Evolutionary conservation across 2,888 invertebrate species (phyloP).

Genomic region (Phortica okadai): DNA sequence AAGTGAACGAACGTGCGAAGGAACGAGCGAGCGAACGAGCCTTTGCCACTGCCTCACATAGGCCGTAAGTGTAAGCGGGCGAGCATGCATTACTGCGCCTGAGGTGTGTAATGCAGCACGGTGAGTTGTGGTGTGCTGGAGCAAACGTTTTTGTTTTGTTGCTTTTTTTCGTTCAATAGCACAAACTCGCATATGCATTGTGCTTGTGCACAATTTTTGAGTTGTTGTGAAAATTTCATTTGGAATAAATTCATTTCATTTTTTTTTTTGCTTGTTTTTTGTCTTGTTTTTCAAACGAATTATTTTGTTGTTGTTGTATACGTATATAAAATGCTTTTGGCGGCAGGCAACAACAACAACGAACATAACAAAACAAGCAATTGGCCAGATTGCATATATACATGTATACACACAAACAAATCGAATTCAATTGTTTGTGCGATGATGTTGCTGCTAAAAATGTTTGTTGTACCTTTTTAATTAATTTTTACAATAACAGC

Average conservation of each 20-base stretch:
- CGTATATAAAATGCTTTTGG: constrained; percentile 71
- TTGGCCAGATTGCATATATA: constrained; percentile 23
- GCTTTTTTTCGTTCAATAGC: neutral
- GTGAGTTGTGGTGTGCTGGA: neutral
- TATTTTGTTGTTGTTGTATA: constrained; percentile 54
- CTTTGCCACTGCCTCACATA: neutral
- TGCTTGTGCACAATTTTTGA: constrained; percentile 14
- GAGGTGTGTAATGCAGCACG: neutral
- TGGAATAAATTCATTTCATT: constrained; percentile 29
- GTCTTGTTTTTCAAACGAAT: neutral
- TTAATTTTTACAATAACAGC: constrained; percentile 55
- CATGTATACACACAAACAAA: constrained; percentile 46
- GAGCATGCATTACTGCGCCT: neutral
- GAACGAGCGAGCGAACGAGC: constrained; percentile 47
- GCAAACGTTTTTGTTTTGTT: neutral
- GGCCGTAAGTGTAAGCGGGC: neutral
- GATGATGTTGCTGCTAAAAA: constrained; percentile 32
- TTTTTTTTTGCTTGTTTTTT: neutral
- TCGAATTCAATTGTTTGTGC: constrained; percentile 69
- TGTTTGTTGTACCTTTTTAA: constrained; percentile 56
- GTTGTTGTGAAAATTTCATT: constrained; percentile 57
- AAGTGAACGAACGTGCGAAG: constrained; percentile 49
- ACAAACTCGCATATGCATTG: neutral
- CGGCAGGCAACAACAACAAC: constrained; percentile 51
- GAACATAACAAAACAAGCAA: constrained; percentile 20